Percentiles rank a stretch among this genome's conserved stretches.
Conservation (phyloP, 2,113 vertebrate species). For the Cyprinodon tularosa region DNA sequence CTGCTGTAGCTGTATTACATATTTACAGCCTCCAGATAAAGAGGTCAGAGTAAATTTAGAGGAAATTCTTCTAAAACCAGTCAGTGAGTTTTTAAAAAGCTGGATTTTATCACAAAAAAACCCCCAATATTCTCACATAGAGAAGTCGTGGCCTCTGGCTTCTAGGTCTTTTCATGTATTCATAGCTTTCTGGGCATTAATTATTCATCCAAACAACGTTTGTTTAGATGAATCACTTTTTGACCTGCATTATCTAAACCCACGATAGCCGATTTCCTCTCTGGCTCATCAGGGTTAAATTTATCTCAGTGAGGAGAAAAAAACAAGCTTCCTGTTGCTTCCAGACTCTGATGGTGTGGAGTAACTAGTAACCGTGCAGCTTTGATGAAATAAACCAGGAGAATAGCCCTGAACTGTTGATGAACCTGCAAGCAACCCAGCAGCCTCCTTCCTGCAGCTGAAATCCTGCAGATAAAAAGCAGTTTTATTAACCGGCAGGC, state of each 20-base stretch:
- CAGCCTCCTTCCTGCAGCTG: background rate
- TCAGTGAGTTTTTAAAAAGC: constrained; percentile 6
- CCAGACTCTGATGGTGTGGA: background rate
- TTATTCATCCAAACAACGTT: background rate
- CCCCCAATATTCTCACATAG: constrained; percentile 9
- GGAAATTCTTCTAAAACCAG: background rate
- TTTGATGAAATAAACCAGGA: background rate
- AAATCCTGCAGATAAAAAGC: background rate
- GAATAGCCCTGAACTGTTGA: background rate
- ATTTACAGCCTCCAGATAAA: background rate
- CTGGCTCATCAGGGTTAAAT: background rate
- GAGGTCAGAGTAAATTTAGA: background rate
- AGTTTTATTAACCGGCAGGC: background rate
- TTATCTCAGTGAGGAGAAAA: background rate
- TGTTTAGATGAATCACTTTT: background rate
- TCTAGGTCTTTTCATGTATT: background rate
- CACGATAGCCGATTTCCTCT: background rate
- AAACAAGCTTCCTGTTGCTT: background rate
- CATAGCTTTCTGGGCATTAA: background rate
- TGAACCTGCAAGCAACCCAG: background rate
- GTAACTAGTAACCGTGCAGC: background rate
- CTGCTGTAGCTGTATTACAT: background rate
- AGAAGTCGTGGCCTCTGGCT: background rate
- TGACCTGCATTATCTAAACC: background rate
- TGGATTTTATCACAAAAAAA: constrained; percentile 6